Conservation (phyloP, 2,113 vertebrate species). For the Mola mola region DNA sequence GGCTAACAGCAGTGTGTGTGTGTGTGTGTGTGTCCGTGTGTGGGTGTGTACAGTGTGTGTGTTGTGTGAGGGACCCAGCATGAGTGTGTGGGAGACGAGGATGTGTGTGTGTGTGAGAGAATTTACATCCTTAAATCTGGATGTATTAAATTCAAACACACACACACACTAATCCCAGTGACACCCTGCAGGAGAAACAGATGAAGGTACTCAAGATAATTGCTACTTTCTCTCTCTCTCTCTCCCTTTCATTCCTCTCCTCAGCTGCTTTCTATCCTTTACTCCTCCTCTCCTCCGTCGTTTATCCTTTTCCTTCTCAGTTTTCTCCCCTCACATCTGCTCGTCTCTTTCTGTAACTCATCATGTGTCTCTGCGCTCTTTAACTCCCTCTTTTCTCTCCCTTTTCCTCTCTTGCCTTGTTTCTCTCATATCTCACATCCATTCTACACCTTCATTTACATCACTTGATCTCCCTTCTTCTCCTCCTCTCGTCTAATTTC, state of each 20-base stretch:
- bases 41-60: conserved; percentile 7
- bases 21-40: conserved; percentile 15
- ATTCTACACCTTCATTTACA: too few species aligned
- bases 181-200: conserved; percentile 36
- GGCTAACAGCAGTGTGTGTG: conserved; percentile 47
- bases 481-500: too few species aligned
- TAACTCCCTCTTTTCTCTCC: neutral
- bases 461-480: too few species aligned
- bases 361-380: too few species aligned
- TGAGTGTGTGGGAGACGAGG: conserved; percentile 20
- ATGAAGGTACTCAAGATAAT: conserved; percentile 33
- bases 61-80: too few species aligned
- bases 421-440: too few species aligned
- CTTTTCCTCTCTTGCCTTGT: too few species aligned
- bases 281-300: too few species aligned
- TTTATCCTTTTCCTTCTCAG: too few species aligned
- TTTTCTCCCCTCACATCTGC: too few species aligned
- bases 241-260: neutral
- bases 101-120: neutral
- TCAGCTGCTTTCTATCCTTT: neutral
- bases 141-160: conserved; percentile 9
- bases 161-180: conserved; percentile 29
- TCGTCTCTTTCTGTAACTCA: too few species aligned
- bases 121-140: conserved; percentile 14
- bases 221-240: neutral